phyloP scores from a whole-genome alignment of 2,797 vertebrate species.

The Pyrrhura leucotis region DNA sequence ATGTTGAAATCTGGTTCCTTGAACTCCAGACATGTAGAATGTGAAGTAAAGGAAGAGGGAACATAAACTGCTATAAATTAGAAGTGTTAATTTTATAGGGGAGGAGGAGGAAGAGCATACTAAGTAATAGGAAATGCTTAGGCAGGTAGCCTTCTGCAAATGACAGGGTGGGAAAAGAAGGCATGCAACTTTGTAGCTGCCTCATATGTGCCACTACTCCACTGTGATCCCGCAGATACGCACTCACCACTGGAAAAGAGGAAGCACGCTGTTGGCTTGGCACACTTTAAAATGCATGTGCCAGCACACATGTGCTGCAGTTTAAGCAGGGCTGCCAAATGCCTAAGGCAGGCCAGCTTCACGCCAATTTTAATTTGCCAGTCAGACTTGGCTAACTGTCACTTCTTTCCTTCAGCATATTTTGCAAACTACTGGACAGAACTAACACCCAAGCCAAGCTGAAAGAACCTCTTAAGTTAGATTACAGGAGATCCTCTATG shows the following conservation, averaged over 20 bases:
- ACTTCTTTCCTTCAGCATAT: not conserved
- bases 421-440: not conserved
- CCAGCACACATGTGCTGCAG: not conserved
- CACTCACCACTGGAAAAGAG: not conserved
- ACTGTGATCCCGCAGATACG: not conserved
- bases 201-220: not conserved
- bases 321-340: conserved; percentile 29
- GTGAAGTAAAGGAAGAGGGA: not conserved
- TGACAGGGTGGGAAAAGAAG: not conserved
- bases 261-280: not conserved
- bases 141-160: not conserved
- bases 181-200: not conserved
- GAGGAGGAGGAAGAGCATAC: not conserved
- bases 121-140: not conserved
- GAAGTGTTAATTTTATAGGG: not conserved
- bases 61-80: not conserved
- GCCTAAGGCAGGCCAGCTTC: conserved; percentile 9
- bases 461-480: not conserved
- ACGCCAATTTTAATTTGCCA: conserved; percentile 23
- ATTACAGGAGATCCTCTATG: not conserved
- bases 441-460: not conserved
- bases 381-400: conserved; percentile 12
- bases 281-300: not conserved
- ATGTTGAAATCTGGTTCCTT: not conserved
- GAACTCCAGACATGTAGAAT: not conserved